Percentiles rank a stretch among this genome's conserved stretches.
Evolutionary conservation across 1,140 invertebrate species (phyloP).

Genomic region (Dolichoris vasculosae): DNA sequence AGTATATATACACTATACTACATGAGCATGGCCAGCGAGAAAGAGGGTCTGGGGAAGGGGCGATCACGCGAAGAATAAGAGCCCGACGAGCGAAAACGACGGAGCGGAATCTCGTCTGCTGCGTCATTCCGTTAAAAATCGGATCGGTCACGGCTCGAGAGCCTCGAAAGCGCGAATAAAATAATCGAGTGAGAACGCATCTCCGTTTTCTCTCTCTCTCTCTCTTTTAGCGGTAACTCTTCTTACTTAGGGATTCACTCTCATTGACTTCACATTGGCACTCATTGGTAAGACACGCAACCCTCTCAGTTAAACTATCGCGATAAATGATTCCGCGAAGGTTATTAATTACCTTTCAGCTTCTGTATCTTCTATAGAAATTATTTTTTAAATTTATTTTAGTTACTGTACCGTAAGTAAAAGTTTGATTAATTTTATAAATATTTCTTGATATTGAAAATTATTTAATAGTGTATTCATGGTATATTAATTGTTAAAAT

Average conservation of each 20-base stretch:
- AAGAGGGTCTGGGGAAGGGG: not conserved
- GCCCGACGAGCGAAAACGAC: not conserved
- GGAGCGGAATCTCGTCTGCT: slow-evolving; percentile 33
- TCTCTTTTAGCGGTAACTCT: not conserved
- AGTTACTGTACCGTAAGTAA: not conserved
- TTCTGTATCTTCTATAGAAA: slow-evolving; percentile 45
- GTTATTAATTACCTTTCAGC: slow-evolving; percentile 73
- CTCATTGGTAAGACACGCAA: slow-evolving; percentile 36
- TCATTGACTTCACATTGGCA: not conserved
- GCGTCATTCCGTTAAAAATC: slow-evolving; percentile 70
- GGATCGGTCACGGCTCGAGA: slow-evolving; percentile 69
- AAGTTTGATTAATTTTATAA: not conserved
- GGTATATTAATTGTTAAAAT: too few relatives aligned
- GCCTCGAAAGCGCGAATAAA: slow-evolving; percentile 21
- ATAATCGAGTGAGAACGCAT: slow-evolving; percentile 26
- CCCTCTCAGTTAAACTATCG: slow-evolving; percentile 70
- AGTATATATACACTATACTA: not conserved
- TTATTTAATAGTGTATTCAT: not conserved
- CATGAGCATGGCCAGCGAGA: not conserved
- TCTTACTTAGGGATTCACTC: not conserved
- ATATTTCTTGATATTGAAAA: not conserved
- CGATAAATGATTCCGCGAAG: slow-evolving; percentile 73
- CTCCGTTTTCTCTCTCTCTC: not conserved
- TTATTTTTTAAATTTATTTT: not conserved
- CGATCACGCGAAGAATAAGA: not conserved